Evolutionary conservation across 2,113 vertebrate species (phyloP).

Genomic region (Symphodus melops): DNA sequence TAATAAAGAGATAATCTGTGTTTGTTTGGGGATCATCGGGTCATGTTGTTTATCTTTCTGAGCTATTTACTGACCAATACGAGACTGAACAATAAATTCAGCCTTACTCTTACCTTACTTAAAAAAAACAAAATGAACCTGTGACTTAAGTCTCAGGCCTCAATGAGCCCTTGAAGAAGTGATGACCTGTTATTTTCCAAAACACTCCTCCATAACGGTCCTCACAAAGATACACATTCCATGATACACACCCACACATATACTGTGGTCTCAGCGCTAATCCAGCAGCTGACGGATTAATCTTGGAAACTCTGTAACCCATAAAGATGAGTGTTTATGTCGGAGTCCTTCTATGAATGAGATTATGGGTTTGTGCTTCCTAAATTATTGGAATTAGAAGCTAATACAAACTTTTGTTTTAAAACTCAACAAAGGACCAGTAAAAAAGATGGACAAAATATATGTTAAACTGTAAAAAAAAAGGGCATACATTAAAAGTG

Average conservation of each 20-base stretch:
- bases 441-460: no score
- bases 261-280: slow-evolving; percentile 1
- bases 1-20: no score
- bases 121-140: no score
- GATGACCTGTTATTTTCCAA: background rate
- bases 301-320: slow-evolving; percentile 1
- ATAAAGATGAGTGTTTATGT: background rate
- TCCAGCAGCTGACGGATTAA: slow-evolving; percentile 20
- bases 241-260: slow-evolving; percentile 5
- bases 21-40: no score
- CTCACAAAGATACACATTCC: background rate
- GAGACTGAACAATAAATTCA: no score
- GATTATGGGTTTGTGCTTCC: background rate
- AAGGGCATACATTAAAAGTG: no score
- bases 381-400: background rate
- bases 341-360: slow-evolving; percentile 12
- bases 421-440: background rate
- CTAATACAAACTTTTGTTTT: background rate
- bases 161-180: background rate
- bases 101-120: no score
- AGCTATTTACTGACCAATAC: no score
- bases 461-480: no score
- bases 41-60: no score
- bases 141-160: no score
- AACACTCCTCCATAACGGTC: background rate